Evolutionary conservation across 1,140 invertebrate genomes (phyloP), one percentile per base, ranked within the genome.

Genomic region (Mesaphorura yosii): DNA sequence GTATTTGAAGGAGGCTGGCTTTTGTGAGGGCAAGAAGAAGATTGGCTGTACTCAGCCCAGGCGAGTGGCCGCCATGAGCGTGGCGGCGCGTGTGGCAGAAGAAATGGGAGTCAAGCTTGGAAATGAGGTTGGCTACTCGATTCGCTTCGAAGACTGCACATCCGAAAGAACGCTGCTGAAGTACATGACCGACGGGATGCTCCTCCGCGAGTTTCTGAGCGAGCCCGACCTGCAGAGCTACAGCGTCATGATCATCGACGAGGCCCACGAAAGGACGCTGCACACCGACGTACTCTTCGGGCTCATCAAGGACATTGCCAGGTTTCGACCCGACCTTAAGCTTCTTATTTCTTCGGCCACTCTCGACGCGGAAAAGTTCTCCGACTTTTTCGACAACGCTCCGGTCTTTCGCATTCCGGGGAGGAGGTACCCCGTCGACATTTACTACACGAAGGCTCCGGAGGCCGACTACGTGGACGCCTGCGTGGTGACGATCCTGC

Each of bases 161-260:
- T 81, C 79, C 20, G 80, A 83, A 63, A 69, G 78, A 48, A 80
- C 80, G 20, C 22, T 57, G 19, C 37, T 57, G 27, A 57, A 98
- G 72, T 99, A 99, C 65, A 98, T 99, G 94, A 99, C 96, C 38
- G 96, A 99, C 73, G 96, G 96, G 67, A 98, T 96, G 65, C 69
- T 99, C 40, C 83, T 98, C 44, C 75, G 95, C 66, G 96, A 99
- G 73, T 98, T 98, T 71, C 74, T 99, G 2, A 87, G 88, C 51
- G 95, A 99, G 71, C 94, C 94, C 1, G 93, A 97, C 75, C 73
- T 99, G 23, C 82, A 80, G 37, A 82, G 83, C 1, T 97, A 96
- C 69, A 93, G 87, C 75, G 93, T 97, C 0, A 88, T 99, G 81
- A 98, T 99, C 55, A 95, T 99, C 67, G 95, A 99, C 69, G 96